These are phyloP conservation scores for Aplysina aerophoba DNA, from an alignment of 37 sponge, comb jelly and placozoan species.

Conservation along the genomic window DNA sequence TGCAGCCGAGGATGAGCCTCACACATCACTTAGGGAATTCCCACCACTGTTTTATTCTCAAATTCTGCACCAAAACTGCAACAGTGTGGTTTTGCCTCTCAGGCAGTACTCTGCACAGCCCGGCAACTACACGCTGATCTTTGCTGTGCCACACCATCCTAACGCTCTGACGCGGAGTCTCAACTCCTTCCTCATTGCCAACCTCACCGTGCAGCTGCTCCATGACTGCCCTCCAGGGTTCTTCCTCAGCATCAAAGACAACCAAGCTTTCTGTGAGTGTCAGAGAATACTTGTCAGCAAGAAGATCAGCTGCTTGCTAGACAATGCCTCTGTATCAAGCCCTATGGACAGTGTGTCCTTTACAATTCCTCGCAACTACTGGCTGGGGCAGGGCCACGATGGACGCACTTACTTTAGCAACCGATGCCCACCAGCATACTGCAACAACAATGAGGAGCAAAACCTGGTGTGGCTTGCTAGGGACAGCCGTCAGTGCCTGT, in stretches of 20 bases:
- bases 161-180: no score
- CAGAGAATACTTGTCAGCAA: background rate
- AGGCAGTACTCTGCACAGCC: no score
- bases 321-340: no score
- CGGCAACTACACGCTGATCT: no score
- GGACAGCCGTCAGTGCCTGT: slow-evolving; percentile 18
- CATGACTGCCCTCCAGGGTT: slow-evolving; percentile 3
- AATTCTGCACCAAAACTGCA: no score
- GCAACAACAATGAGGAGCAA: background rate
- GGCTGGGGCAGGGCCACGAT: background rate
- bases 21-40: no score
- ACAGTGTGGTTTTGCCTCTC: no score
- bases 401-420: background rate
- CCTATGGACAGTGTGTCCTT: background rate
- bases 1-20: no score
- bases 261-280: background rate
- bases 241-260: background rate
- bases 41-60: no score
- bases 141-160: no score
- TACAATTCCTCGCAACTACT: background rate
- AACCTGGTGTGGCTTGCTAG: background rate
- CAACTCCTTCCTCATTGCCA: no score
- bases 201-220: background rate
- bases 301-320: background rate
- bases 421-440: background rate